Evolutionary conservation across 2,888 invertebrate species (phyloP), one percentile per base, ranked within the genome.

Genomic region (Amiota minor): DNA sequence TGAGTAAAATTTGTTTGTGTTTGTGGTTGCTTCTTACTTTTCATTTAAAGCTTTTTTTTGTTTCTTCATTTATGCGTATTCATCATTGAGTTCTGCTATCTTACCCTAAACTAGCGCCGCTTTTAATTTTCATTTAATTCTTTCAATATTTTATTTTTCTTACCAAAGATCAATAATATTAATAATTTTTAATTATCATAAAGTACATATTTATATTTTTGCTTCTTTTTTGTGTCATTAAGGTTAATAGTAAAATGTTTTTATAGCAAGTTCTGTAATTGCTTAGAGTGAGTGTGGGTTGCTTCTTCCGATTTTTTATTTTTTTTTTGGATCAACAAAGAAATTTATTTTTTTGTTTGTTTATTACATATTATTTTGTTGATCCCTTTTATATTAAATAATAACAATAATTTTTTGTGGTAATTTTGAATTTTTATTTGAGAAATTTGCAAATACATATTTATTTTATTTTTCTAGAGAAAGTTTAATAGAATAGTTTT

Each of bases 361-460:
- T 75, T n/a, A n/a, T n/a, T n/a, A n/a, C n/a, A 4, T 35, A 35
- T 35, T 35, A 35, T 6, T 73, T 82, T 74, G 77, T 82, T 72
- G 75, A 79, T 85, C 82, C 82, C 74, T 75, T 81, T 77, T 76
- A 71, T 64, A 71, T 64, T 71, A 81, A 82, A 78, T 83, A 81
- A 77, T 81, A 85, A 84, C 35, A 61, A 76, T 75, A 79, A 35
- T 71, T 55, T 45, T 46, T 64, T 71, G 49, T 71, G n/a, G 23
- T 71, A 35, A 35, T 46, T n/a, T 64, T 9, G 3, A 23, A 56
- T 46, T 18, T 69, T 69, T 69, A 56, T 56, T 56, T 14, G 45
- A 69, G 20, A 56, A 69, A 68, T 35, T 35, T 20, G 16, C 49
- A 67, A 50, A 50, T 67, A 47, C 6, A 53, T 55, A 55, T 55